Evolutionary conservation across 1,140 invertebrate genomes (phyloP), one percentile per base, ranked within the genome.

Genomic region (Drosophila simulans): DNA sequence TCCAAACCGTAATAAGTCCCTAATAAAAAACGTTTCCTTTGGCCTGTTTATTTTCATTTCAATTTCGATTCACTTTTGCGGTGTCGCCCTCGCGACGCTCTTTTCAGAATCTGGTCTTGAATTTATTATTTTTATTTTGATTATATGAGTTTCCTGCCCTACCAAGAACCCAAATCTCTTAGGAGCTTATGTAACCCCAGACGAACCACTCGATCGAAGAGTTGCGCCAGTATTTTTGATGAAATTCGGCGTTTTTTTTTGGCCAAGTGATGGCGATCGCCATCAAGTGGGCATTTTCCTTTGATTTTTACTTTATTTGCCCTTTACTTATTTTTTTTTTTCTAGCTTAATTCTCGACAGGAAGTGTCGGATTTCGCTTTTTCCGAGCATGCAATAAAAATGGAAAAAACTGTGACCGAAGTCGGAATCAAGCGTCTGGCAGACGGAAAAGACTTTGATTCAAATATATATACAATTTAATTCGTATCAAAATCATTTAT

Each of bases 251-350:
- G 69, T 63, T 53, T 55, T 74, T 49, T 54, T 37, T 49, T 68
- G 27, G 31, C n/a, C 42, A 35, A 55, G 4, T 31, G 15, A 54
- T 45, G 63, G 22, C 40, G 31, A 55, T 68, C 55, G 64, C 54
- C 74, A 60, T 82, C 78, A 69, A 88, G 78, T 88, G 75, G 83
- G 59, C 76, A 77, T 88, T 83, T 89, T 80, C 42, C 54, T 70
- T 70, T 64, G 70, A 66, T 58, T 83, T 72, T 31, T 54, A 17
- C 17, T 17, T 17, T 17, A 17, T 79, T 84, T 63, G 27, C 39
- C 43, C 51, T 80, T 69, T 78, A 79, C 79, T 84, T 76, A 69
- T 74, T 83, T 73, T 54, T 17, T 54, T 17, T 71, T 69, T 80
- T 57, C 51, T 62, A 57, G 66, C 51, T 69, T 48, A 25, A n/a